Base-by-base conservation (phyloP, 2,888 invertebrate species). In the Pollenia griseotomentosa region DNA sequence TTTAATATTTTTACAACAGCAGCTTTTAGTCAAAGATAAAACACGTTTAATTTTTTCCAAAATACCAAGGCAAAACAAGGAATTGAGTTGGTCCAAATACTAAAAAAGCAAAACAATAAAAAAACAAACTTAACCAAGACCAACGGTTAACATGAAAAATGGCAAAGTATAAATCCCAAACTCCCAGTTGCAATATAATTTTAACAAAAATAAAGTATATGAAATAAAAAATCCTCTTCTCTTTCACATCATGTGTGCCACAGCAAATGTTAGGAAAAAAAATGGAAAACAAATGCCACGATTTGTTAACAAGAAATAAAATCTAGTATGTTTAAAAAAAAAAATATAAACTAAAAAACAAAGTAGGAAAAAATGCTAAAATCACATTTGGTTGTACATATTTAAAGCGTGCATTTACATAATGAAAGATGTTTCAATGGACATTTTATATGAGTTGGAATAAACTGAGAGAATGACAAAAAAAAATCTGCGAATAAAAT, bases 381-480 rank as follows among this genome's bases (percentile, higher is more conserved):
- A 84, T 87, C 87, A 87, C 87, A 87, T 87, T 87, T 87, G 84
- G 84, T 74, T 84, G 66, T 87, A 87, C 87, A 86, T 88, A 88
- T 91, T 89, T 91, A 90, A 92, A 92, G 90, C 91, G 90, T 91
- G 91, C 92, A 92, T 92, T 92, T 92, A 91, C 92, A 92, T 92
- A 92, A 92, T 92, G 92, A 92, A 92, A 91, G 91, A 92, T 92
- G 90, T 91, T 89, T 90, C 90, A 90, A 91, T 91, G 91, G 88
- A 89, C 90, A 82, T 83, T 33, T 55, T 82, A 83, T 77, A 84
- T 63, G 79, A 88, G 79, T 80, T 83, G 84, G 81, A 84, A 78
- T 71, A 83, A 84, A 70, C 42, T 59, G 66, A 23, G 66, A 23
- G n/a, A 77, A 73, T 71, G 71, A 11, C 51, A 55, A 74, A 55